These are phyloP conservation scores for Enteromius unitaeniatus DNA, from an alignment of 2,797 vertebrate genomes.

Conservation along the genomic window DNA sequence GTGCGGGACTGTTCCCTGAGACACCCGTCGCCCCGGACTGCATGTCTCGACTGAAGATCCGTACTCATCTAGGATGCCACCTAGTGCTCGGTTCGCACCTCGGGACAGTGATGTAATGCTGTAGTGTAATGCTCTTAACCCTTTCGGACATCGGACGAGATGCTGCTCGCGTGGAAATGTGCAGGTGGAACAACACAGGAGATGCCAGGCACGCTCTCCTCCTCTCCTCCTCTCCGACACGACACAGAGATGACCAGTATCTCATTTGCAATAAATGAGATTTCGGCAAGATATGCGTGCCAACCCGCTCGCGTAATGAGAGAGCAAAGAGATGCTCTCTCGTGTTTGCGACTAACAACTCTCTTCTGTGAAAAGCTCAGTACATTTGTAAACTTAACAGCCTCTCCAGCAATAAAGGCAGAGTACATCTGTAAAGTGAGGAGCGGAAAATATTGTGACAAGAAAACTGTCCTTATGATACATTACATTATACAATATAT, in stretches of 20 bases:
- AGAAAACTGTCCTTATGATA: conserved; percentile 1
- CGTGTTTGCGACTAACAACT: conserved; percentile 1
- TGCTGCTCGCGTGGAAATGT: neutral
- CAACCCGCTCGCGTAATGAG: neutral
- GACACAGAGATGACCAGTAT: neutral
- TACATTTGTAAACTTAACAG: conserved; percentile 5
- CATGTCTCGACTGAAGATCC: conserved; percentile 70
- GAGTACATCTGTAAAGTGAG: conserved; percentile 3
- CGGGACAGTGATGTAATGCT: conserved; percentile 72
- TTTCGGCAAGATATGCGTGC: neutral
- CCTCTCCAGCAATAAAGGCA: conserved; percentile 1
- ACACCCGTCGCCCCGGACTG: conserved; percentile 68
- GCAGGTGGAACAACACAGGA: neutral
- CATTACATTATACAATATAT: too few species aligned
- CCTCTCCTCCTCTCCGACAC: neutral
- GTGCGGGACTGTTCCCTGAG: conserved; percentile 67
- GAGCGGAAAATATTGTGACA: neutral
- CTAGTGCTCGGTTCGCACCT: conserved; percentile 77
- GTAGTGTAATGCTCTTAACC: conserved; percentile 42
- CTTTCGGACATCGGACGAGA: conserved; percentile 12
- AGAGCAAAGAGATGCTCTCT: neutral
- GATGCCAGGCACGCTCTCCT: neutral
- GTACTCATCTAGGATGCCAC: conserved; percentile 79
- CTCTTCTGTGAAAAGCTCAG: neutral
- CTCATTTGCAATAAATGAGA: neutral